Base-by-base conservation (phyloP, 1,140 invertebrate genomes). In the Lordiphosa mommai region DNA sequence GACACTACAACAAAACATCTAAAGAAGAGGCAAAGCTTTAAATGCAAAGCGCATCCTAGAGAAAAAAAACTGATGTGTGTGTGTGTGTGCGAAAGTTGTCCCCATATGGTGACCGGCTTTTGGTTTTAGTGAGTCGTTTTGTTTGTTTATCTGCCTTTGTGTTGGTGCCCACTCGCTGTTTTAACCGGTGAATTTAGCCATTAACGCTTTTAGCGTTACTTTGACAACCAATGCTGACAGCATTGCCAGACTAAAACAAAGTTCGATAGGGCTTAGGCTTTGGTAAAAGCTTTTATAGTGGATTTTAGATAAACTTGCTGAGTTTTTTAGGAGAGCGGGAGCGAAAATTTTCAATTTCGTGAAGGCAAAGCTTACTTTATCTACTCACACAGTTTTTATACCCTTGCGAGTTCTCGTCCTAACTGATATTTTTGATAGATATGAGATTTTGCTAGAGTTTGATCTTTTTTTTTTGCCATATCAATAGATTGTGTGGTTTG, bases 1-100 rank as follows among this genome's bases (percentile, higher is more conserved):
- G n/a, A n/a, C n/a, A n/a, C n/a, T n/a, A n/a, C n/a, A n/a, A n/a
- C n/a, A 50, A 49, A 49, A 10, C 16, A 53, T 37, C 55, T 52
- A 53, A 48, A 61, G 29, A 55, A 33, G 37, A 66, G 33, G 17
- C 12, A 65, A 70, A 61, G 49, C 73, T 58, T 72, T 58, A 67
- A 76, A 76, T 76, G 60, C 51, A 76, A 76, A 74, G 38, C 36
- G 51, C 73, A 66, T 60, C 53, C 52, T 17, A 55, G 14, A 3
- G 20, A 9, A 44, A 48, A 47, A 66, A 52, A 43, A 50, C 51
- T 32, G 52, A 33, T 33, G 17, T 50, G 32, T 55, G 27, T 37
- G 33, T 16, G 34, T 43, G 16, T 57, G 44, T 51, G 32, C 37
- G 49, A 41, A 6, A 33, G 16, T 47, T 38, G 30, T 37, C 20